Base-by-base conservation (phyloP, 1,140 invertebrate genomes). In the Hylyphantes graminicola region DNA sequence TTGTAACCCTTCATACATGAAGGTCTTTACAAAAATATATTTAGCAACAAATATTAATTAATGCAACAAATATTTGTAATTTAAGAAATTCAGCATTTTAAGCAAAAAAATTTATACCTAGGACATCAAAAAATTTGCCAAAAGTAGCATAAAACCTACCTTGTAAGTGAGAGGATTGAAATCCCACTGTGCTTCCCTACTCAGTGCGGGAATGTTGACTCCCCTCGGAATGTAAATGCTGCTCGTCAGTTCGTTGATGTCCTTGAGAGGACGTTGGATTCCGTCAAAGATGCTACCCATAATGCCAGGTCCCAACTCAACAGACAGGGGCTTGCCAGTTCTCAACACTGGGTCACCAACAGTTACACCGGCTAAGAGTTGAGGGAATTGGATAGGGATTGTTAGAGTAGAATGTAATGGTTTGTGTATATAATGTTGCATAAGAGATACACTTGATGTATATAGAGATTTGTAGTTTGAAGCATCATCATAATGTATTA, bases 161-260 rank as follows among this genome's bases (percentile, higher is more conserved):
- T 96, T 96, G 61, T 98, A 93, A 88, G 94, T 94, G 12, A 93
- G 87, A 7, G 97, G 97, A 90, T 94, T 93, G 90, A 98, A 99
- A 85, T 99, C 97, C 98, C 98, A 99, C 67, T 93, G 91, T 64
- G 91, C 90, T 0, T 93, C 93, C 82, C 95, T 92, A n/a, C 95
- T 96, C 13, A 99, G 90, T 17, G 95, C 93, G 19, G 97, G 97
- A 70, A 95, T 93, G 89, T 99, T 99, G 3, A 99, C 93, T 91
- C 98, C 98, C 91, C 99, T 99, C 12, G 98, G 98, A 91, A 99
- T 99, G 92, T 99, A 99, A 90, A 99, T 99, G 88, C 96, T 97
- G 87, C 94, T 92, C 0, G 97, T 97, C 59, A 98, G 90, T 87
- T 98, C 96, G 88, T 95, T 93, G 90, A 99, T 99, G 88, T 99